These are phyloP conservation scores for Mustelus asterias DNA, from an alignment of 2,113 vertebrate genomes.

Conservation along the genomic window DNA sequence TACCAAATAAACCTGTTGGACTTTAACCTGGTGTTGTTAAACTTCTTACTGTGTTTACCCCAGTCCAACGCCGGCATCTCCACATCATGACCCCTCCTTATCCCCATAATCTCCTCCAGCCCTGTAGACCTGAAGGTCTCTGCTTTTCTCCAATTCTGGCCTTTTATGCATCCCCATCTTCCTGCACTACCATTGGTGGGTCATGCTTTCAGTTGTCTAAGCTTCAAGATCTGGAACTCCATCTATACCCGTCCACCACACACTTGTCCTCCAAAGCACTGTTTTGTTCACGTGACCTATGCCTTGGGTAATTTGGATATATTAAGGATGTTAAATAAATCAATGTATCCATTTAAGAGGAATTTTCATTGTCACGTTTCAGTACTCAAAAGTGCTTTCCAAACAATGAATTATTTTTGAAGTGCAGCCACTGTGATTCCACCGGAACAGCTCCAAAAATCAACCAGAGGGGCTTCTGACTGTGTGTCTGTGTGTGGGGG, in stretches of 20 bases:
- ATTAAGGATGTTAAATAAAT: not conserved
- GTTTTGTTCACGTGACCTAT: not conserved
- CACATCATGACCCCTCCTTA: not conserved
- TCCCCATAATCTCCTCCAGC: not conserved
- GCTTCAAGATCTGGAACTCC: not conserved
- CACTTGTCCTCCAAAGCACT: not conserved
- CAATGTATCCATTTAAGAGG: not conserved
- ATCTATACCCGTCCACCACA: not conserved
- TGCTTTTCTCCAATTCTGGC: not conserved
- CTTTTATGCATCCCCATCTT: not conserved
- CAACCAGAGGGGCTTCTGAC: constrained; percentile 64
- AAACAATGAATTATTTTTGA: not conserved
- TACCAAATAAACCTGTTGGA: too few species aligned
- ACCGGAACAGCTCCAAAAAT: constrained; percentile 87
- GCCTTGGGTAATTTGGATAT: not conserved
- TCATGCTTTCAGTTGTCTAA: not conserved
- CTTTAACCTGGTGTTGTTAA: too few species aligned
- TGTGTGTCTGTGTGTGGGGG: not conserved
- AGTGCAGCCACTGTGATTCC: constrained; percentile 89
- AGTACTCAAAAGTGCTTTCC: not conserved
- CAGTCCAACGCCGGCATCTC: too few species aligned
- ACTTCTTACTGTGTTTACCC: too few species aligned
- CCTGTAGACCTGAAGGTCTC: not conserved
- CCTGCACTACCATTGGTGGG: too few species aligned
- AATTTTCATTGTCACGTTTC: too few species aligned